Evolutionary conservation across 2,113 vertebrate genomes (phyloP), one percentile per base, ranked within the genome.

Genomic region (Chionomys nivalis): DNA sequence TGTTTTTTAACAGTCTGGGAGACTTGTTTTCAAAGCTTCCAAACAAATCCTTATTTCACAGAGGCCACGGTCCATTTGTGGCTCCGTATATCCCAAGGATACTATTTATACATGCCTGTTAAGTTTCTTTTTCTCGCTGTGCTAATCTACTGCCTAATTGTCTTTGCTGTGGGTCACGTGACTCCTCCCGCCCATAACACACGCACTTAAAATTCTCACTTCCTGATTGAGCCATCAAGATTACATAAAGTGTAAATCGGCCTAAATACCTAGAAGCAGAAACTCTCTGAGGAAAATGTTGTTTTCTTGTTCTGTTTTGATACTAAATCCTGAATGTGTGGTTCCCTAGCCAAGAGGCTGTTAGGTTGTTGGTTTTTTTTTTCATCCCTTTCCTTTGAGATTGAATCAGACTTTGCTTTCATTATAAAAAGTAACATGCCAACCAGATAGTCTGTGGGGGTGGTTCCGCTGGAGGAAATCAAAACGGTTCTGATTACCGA

Each of bases 341-440:
- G 39, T 90, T 86, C 23, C 52, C 72, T 89, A 91, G 83, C 90
- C 1, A 1, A 61, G 72, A 94, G 68, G 70, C 52, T 82, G 66
- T 90, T 63, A 31, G 65, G 63, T 90, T 78, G 36, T 78, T 49
- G 49, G 19, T 93, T 93, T 33, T 55, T 82, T 81, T 33, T 78
- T 93, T 93, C 63, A 24, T 97, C 94, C 89, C 95, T 97, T 98
- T 97, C 98, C 97, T 96, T 98, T 98, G 97, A 98, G 96, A 97
- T 87, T 97, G 98, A 98, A 97, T 98, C 98, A 98, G 93, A 96
- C 97, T 98, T 98, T 95, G 98, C 98, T 98, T 98, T 98, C 97
- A 47, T 98, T 98, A 82, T 98, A 98, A 97, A 79, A 98, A 98
- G 97, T 36, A 79, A 79, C 78, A 16, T 97, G 97, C 97, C 97